Base-by-base conservation (phyloP, 2,888 invertebrate genomes). In the Chrysolina oricalcia region DNA sequence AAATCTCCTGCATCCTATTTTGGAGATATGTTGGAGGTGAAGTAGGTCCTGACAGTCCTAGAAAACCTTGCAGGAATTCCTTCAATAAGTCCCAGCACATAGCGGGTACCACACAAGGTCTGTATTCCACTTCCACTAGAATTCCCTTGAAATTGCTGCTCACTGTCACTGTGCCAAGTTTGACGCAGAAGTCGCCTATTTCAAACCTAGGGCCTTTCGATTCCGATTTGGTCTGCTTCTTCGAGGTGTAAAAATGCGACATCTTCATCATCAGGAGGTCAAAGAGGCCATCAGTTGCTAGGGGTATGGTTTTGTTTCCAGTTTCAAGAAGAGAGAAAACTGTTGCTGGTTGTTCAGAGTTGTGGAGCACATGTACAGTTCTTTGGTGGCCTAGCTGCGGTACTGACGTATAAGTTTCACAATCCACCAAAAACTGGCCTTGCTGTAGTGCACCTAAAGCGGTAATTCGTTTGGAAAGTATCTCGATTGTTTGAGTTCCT, bases 321-420 rank as follows among this genome's bases (percentile, higher is more conserved):
- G 94, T 94, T 84, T 98, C 98, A 9, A 98, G 90, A 40, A 98
- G 93, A 10, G 97, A 95, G 89, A 98, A 98, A 2, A 97, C 97
- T 0, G 98, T 96, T 0, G 97, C 97, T 0, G 98, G 98, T 86
- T 97, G 96, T 87, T 98, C 98, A 0, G 97, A 97, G 88, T 98
- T 97, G 89, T 98, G 98, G 10, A 98, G 91, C n/a, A 98, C 94
- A 88, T 98, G 97, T 0, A 98, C 94, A 0, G 95, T 94, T 84
- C 95, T 93, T 75, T 94, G 94, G 64, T 93, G 92, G 5, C 95
- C 96, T 86, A 95, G 90, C 83, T 93, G 93, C 1, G 94, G 94
- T 62, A 94, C 93, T 0, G 96, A 95, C 53, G 93, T 93, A 86
- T 96, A 98, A 0, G 97, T 97, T 88, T 98, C 98, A 85, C 98